phyloP scores from a whole-genome alignment of 2,113 vertebrate species.

The Empidonax alnorum region DNA sequence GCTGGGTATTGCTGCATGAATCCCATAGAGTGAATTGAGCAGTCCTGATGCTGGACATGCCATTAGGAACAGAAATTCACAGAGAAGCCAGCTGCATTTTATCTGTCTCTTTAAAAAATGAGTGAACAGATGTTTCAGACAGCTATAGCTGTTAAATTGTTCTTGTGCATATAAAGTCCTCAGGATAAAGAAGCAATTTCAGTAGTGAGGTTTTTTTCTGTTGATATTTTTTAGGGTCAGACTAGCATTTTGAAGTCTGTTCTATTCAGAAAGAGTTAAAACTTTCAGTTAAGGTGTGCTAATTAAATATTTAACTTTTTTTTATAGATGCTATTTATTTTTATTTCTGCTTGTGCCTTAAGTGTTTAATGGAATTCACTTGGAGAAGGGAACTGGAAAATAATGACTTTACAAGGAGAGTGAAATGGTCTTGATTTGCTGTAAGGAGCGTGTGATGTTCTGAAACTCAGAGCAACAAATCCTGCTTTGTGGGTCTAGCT shows the following conservation, averaged over 20 bases:
- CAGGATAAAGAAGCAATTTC: conserved; percentile 6
- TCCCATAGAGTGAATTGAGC: background rate
- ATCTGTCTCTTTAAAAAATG: background rate
- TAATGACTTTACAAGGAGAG: background rate
- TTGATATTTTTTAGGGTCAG: background rate
- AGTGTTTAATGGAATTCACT: background rate
- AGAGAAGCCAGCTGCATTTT: background rate
- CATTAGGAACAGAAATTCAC: background rate
- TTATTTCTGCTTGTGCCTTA: conserved; percentile 39
- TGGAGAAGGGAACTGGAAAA: background rate
- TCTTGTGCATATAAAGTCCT: background rate
- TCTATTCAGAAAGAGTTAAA: background rate
- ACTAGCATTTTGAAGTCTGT: background rate
- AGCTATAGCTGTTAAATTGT: background rate
- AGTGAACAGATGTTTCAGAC: background rate
- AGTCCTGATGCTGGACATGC: background rate
- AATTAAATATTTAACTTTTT: background rate
- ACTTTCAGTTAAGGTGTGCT: background rate
- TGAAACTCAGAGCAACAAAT: background rate
- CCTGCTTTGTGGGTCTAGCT: background rate
- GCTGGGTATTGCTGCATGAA: background rate
- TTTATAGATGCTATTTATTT: conserved; percentile 35
- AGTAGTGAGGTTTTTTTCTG: background rate
- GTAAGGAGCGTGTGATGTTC: background rate
- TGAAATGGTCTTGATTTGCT: background rate